Evolutionary conservation across 1,140 invertebrate species (phyloP).

Genomic region (Bombyx mori): DNA sequence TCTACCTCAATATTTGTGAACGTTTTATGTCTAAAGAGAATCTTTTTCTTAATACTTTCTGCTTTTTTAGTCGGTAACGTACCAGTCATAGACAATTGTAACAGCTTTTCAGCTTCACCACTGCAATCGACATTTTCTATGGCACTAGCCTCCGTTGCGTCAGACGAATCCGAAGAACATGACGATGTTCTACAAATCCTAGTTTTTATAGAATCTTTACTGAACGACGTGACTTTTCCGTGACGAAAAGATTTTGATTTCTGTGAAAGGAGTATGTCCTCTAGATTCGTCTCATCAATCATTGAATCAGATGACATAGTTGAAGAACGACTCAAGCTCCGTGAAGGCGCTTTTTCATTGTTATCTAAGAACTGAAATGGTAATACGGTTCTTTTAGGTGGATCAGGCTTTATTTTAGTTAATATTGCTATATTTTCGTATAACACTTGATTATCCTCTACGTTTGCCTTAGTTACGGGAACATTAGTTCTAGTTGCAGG

Average conservation of each 20-base stretch:
- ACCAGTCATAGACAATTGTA: slow-evolving; percentile 57
- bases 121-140: slow-evolving; percentile 64
- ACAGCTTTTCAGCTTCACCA: slow-evolving; percentile 31
- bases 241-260: slow-evolving; percentile 59
- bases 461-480: slow-evolving; percentile 28
- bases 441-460: slow-evolving; percentile 25
- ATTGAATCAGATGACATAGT: slow-evolving; percentile 58
- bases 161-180: slow-evolving; percentile 42
- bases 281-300: slow-evolving; percentile 59
- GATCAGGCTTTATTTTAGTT: slow-evolving; percentile 32
- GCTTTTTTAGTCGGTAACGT: slow-evolving; percentile 51
- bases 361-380: slow-evolving; percentile 13
- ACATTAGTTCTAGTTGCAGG: slow-evolving; percentile 51
- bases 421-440: slow-evolving; percentile 51
- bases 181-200: slow-evolving; percentile 36
- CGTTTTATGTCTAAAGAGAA: slow-evolving; percentile 62
- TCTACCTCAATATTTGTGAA: slow-evolving; percentile 62
- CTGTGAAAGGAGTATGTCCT: slow-evolving; percentile 58
- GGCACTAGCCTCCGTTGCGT: slow-evolving; percentile 50
- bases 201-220: slow-evolving; percentile 25
- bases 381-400: slow-evolving; percentile 33
- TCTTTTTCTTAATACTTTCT: slow-evolving; percentile 38
- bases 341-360: slow-evolving; percentile 19
- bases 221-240: slow-evolving; percentile 19
- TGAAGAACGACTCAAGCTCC: slow-evolving; percentile 42